These are phyloP conservation scores for Megaleporinus macrocephalus DNA, from an alignment of 2,113 vertebrate species.

Conservation along the genomic window DNA sequence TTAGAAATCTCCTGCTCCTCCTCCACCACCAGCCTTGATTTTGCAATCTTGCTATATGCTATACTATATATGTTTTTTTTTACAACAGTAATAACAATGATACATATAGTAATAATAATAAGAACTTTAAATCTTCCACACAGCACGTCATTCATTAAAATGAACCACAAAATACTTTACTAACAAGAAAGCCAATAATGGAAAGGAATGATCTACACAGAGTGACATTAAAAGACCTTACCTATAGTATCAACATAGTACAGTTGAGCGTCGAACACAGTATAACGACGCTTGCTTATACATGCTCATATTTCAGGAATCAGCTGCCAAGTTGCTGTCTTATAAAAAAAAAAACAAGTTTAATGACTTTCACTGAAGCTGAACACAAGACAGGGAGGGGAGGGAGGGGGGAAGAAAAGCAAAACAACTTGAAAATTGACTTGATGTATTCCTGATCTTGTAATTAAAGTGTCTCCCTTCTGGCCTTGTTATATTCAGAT, in stretches of 20 bases:
- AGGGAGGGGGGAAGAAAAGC: neutral
- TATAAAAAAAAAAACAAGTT: slow-evolving; percentile 14
- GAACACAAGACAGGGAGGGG: slow-evolving; percentile 5
- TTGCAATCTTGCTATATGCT: neutral
- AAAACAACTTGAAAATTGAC: slow-evolving; percentile 33
- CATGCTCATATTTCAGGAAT: slow-evolving; percentile 20
- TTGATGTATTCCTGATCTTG: slow-evolving; percentile 45
- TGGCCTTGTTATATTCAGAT: slow-evolving; percentile 32
- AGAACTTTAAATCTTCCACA: no score
- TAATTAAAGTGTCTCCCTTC: slow-evolving; percentile 52
- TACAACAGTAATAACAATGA: no score
- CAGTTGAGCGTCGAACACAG: slow-evolving; percentile 27
- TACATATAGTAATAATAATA: no score
- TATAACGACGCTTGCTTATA: neutral
- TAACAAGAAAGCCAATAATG: neutral
- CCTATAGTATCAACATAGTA: neutral
- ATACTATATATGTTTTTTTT: no score
- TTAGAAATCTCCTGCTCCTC: neutral
- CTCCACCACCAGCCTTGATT: neutral
- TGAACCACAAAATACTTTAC: neutral
- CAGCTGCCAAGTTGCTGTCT: slow-evolving; percentile 32
- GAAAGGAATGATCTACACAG: neutral
- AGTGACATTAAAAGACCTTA: neutral
- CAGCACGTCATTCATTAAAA: no score
- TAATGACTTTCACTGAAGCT: slow-evolving; percentile 28